Evolutionary conservation across 2,797 vertebrate species (phyloP).

Genomic region (Tokudaia tokunoshimensis): DNA sequence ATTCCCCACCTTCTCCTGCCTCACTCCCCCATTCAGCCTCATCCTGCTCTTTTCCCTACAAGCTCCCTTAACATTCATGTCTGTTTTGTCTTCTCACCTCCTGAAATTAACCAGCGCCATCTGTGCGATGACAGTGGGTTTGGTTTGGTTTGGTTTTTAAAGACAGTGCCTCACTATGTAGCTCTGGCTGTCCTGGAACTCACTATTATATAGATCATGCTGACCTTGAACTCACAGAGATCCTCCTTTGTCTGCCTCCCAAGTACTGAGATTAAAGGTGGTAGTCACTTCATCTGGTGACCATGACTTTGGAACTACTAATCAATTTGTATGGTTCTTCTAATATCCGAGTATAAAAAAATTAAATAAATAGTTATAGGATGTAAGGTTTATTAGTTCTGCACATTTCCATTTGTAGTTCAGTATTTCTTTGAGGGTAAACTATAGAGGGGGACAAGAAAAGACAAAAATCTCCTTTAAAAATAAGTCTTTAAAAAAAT

Average conservation of each 20-base stretch:
- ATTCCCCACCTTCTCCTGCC: neutral
- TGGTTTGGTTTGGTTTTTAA: neutral
- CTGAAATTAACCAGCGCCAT: neutral
- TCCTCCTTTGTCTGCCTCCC: neutral
- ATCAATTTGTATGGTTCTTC: conserved; percentile 34
- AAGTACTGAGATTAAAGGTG: neutral
- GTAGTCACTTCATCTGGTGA: neutral
- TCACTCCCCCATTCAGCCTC: neutral
- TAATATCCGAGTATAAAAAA: neutral
- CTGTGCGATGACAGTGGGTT: neutral
- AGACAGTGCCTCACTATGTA: neutral
- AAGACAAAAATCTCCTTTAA: conserved; percentile 22
- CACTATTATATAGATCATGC: neutral
- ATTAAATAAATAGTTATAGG: conserved; percentile 29
- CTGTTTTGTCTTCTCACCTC: neutral
- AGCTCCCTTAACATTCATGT: neutral
- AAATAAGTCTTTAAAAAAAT: neutral
- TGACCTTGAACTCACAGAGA: neutral
- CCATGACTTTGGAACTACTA: neutral
- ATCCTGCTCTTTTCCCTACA: neutral
- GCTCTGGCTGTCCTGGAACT: neutral
- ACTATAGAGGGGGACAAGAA: neutral
- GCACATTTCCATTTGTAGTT: neutral
- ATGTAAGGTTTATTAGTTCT: conserved; percentile 8
- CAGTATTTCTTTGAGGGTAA: conserved; percentile 34